Conservation (phyloP, 2,113 vertebrate genomes). For the Dipodomys merriami region DNA sequence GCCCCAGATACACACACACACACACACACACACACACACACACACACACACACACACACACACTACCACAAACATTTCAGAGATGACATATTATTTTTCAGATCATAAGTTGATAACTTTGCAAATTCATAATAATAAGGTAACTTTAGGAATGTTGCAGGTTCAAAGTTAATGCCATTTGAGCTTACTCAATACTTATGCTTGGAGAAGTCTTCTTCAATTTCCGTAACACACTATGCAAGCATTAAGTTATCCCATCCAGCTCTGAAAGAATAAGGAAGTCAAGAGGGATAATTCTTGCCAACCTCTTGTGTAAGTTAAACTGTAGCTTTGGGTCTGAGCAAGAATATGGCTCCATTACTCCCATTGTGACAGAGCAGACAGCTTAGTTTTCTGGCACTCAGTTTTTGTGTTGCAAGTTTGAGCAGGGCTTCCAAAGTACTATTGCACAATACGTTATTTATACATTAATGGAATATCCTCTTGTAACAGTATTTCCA, state of each 20-base stretch:
- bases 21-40: too few relatives aligned
- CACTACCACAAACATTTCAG: conserved; percentile 20
- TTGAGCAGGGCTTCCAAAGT: background rate
- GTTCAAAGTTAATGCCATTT: conserved; percentile 35
- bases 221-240: background rate
- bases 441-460: background rate
- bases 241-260: background rate
- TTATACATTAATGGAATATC: background rate
- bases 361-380: background rate
- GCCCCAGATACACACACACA: too few relatives aligned
- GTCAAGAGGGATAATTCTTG: background rate
- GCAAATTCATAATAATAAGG: background rate
- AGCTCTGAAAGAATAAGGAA: background rate
- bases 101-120: background rate
- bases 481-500: background rate
- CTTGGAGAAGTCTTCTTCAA: background rate
- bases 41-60: too few relatives aligned
- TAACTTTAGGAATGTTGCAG: background rate
- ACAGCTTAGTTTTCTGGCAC: background rate
- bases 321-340: too few relatives aligned
- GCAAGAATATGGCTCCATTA: background rate
- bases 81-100: background rate
- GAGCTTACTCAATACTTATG: background rate
- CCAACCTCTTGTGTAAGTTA: background rate
- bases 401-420: background rate